These are phyloP conservation scores for Macrosteles quadrilineatus DNA, from an alignment of 1,140 invertebrate species.

Conservation along the genomic window DNA sequence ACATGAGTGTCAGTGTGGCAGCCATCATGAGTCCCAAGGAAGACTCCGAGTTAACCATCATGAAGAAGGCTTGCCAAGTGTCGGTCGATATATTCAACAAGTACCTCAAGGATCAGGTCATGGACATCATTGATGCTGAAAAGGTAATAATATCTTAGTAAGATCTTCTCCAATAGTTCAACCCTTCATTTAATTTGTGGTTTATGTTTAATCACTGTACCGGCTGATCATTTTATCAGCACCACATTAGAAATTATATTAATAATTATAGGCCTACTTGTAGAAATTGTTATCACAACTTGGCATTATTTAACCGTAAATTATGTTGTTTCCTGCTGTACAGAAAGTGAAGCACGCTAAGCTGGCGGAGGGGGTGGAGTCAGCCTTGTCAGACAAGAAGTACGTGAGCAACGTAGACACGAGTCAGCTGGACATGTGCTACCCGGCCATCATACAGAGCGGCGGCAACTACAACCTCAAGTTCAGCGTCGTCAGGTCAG, in stretches of 20 bases:
- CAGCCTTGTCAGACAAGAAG: slow-evolving; percentile 90
- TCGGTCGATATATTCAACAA: slow-evolving; percentile 96
- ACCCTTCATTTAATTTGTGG: too few species aligned
- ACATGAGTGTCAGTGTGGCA: slow-evolving; percentile 83
- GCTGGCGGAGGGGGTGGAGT: slow-evolving; percentile 91
- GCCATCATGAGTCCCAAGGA: slow-evolving; percentile 94
- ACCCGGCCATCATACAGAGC: slow-evolving; percentile 97
- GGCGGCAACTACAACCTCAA: slow-evolving; percentile 97
- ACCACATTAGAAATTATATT: too few species aligned
- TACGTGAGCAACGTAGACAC: slow-evolving; percentile 86
- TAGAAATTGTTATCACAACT: too few species aligned
- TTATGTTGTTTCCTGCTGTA: too few species aligned
- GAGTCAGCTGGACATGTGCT: slow-evolving; percentile 92
- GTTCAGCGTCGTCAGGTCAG: slow-evolving; percentile 85
- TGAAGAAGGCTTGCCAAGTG: slow-evolving; percentile 92
- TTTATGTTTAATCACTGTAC: too few species aligned
- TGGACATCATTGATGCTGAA: slow-evolving; percentile 98
- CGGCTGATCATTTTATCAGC: too few species aligned
- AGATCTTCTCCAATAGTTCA: too few species aligned
- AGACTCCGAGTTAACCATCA: slow-evolving; percentile 86
- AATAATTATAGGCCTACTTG: too few species aligned
- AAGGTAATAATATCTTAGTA: too few species aligned
- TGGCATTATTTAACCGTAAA: too few species aligned
- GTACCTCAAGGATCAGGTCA: slow-evolving; percentile 96
- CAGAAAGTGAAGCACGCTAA: slow-evolving; percentile 95